A percentile compares a stretch with the other conserved stretches of the same genome.
Evolutionary conservation across 2,888 invertebrate genomes (phyloP).

Genomic region (Adelphocoris suturalis): DNA sequence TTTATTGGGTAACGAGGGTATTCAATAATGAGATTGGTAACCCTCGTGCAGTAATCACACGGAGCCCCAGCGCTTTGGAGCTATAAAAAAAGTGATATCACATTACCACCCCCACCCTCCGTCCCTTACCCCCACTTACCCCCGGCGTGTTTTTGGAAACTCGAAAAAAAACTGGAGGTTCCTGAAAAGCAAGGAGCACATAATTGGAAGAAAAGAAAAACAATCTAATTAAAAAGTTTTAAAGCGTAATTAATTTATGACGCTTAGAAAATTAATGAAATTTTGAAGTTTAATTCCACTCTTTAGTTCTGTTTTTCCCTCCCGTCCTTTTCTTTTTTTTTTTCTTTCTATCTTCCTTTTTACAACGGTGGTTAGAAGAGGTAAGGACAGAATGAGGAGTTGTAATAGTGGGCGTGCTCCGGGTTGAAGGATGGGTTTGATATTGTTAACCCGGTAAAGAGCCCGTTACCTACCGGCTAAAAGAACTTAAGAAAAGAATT

Average conservation of each 20-base stretch:
- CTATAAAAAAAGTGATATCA: no score
- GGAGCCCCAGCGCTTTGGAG: no score
- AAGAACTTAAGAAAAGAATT: slow-evolving; percentile 43
- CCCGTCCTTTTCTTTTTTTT: not conserved
- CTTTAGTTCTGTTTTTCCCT: not conserved
- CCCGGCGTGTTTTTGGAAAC: no score
- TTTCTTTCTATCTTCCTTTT: not conserved
- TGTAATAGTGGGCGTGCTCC: not conserved
- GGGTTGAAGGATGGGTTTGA: slow-evolving; percentile 34
- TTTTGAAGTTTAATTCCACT: slow-evolving; percentile 50
- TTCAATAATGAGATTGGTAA: no score
- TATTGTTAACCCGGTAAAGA: slow-evolving; percentile 49
- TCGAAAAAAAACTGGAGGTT: no score
- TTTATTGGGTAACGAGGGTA: no score
- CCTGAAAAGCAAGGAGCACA: not conserved
- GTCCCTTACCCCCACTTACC: no score
- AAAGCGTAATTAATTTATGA: slow-evolving; percentile 29
- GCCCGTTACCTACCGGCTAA: slow-evolving; percentile 43
- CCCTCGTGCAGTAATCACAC: no score
- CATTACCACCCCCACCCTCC: no score
- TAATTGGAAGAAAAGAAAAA: slow-evolving; percentile 44
- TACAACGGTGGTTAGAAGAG: not conserved
- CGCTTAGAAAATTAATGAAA: slow-evolving; percentile 31
- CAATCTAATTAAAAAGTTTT: slow-evolving; percentile 41
- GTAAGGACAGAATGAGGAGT: slow-evolving; percentile 26